These are phyloP conservation scores for Myodes glareolus DNA, from an alignment of 2,113 vertebrate genomes.

Conservation along the genomic window DNA sequence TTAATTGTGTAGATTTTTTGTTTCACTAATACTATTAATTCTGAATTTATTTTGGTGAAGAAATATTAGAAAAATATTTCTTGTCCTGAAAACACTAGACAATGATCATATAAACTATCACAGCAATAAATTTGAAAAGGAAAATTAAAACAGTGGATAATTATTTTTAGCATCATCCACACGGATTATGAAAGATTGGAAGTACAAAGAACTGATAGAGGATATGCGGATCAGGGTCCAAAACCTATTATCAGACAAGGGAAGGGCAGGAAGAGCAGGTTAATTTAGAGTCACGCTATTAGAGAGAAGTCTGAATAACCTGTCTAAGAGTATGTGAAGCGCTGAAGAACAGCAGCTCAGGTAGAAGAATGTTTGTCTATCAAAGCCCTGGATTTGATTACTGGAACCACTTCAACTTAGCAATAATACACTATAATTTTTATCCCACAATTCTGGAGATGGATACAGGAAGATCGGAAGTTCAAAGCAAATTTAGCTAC, in stretches of 20 bases:
- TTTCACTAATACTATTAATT: not conserved
- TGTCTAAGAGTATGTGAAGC: not conserved
- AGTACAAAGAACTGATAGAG: not conserved
- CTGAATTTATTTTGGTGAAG: not conserved
- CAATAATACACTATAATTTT: not conserved
- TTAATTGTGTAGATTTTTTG: not conserved
- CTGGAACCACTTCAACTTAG: not conserved
- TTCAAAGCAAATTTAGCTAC: not conserved
- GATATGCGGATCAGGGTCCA: not conserved
- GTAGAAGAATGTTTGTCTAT: not conserved
- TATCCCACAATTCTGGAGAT: not conserved
- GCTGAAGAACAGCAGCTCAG: not conserved
- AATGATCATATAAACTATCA: not conserved
- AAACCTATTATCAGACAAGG: not conserved
- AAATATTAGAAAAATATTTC: not conserved
- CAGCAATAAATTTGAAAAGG: not conserved
- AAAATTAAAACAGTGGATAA: not conserved
- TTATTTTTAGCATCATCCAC: not conserved
- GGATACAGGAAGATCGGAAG: not conserved
- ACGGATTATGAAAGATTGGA: not conserved
- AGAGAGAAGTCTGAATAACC: not conserved
- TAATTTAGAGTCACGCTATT: not conserved
- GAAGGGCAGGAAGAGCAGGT: not conserved
- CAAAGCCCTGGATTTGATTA: no score
- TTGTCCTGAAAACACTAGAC: not conserved